A percentile compares a stretch with the other conserved stretches of the same genome.
These are phyloP conservation scores for Lepidurus packardi DNA, from an alignment of 1,140 invertebrate species.

Conservation along the genomic window DNA sequence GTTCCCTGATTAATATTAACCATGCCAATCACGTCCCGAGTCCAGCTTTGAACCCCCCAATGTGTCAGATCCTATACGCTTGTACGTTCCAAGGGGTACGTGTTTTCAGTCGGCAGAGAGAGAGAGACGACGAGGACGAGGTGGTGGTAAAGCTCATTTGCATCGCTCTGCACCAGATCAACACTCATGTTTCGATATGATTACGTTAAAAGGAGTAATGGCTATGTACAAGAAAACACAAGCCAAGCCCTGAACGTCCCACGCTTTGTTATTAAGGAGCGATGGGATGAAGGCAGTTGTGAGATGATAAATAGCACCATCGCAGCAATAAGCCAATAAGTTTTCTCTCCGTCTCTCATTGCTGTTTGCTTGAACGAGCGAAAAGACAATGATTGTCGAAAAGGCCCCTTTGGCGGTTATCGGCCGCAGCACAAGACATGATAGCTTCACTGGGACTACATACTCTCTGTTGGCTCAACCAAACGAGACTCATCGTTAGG, in stretches of 20 bases:
- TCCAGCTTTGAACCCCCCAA: background rate
- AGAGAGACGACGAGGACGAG: background rate
- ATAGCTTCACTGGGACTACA: background rate
- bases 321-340: background rate
- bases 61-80: background rate
- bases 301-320: background rate
- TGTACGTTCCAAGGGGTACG: background rate
- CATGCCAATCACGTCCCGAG: constrained; percentile 17
- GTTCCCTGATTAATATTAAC: constrained; percentile 1
- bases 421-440: background rate
- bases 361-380: background rate
- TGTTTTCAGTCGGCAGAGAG: background rate
- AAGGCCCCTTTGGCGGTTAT: background rate
- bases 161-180: constrained; percentile 13
- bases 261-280: too few relatives aligned
- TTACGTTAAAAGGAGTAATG: background rate
- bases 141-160: constrained; percentile 7
- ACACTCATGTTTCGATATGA: constrained; percentile 1
- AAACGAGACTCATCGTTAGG: too few relatives aligned
- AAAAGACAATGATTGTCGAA: background rate
- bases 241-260: too few relatives aligned
- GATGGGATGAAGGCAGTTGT: too few relatives aligned
- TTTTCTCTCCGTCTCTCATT: background rate
- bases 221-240: background rate
- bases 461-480: too few relatives aligned